phyloP scores from a whole-genome alignment of 2,797 vertebrate genomes.

The Tadarida brasiliensis region DNA sequence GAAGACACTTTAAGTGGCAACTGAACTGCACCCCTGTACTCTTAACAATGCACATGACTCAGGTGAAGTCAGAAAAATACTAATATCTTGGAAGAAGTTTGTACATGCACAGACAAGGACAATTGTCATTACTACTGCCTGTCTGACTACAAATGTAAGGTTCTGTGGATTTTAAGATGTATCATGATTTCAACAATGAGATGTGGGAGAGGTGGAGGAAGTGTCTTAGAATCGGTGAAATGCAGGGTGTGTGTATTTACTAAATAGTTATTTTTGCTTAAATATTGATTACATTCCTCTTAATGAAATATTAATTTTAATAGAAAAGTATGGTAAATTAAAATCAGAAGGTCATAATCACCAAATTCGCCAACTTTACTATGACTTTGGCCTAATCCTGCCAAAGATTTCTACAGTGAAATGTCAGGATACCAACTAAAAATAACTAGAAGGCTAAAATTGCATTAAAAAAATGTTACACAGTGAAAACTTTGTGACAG shows the following conservation, averaged over 20 bases:
- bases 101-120: background rate
- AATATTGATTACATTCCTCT: background rate
- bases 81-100: background rate
- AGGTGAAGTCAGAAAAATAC: background rate
- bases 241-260: background rate
- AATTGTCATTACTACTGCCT: background rate
- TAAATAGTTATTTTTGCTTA: background rate
- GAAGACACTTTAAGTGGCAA: background rate
- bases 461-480: background rate
- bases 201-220: background rate
- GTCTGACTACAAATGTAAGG: background rate
- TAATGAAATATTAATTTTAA: background rate
- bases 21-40: background rate
- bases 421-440: background rate
- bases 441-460: background rate
- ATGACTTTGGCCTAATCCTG: background rate
- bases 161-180: background rate
- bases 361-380: background rate
- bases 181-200: background rate
- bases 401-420: background rate
- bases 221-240: background rate
- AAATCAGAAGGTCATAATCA: background rate
- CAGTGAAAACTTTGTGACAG: background rate
- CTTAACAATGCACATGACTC: background rate
- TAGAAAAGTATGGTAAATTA: background rate